Percentiles rank a stretch among this genome's conserved stretches.
phyloP scores from a whole-genome alignment of 2,797 vertebrate genomes.

The Poeciliopsis gracilis region DNA sequence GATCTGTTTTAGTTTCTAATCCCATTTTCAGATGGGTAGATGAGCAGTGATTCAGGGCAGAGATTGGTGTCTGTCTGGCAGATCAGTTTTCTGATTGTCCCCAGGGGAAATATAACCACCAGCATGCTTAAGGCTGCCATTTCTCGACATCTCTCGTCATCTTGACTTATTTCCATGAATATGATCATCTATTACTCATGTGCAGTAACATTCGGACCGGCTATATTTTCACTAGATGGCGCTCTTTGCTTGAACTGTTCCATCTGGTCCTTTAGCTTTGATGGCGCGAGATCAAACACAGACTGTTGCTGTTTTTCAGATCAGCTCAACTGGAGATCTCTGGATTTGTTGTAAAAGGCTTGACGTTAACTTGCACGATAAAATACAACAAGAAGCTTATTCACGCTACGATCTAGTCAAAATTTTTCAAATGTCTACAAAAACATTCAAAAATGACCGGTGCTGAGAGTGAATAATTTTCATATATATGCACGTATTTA shows the following conservation, averaged over 20 bases:
- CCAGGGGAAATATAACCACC: conserved; percentile 17
- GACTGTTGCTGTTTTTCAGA: conserved; percentile 36
- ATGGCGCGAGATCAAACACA: conserved; percentile 44
- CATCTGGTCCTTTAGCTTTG: conserved; percentile 18
- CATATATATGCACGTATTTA: not conserved
- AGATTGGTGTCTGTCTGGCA: not conserved
- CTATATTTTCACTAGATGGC: conserved; percentile 77
- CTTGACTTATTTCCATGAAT: conserved; percentile 10
- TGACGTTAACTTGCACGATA: not conserved
- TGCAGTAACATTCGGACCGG: conserved; percentile 17
- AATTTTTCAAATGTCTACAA: not conserved
- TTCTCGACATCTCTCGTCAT: conserved; percentile 8
- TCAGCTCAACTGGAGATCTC: conserved; percentile 31
- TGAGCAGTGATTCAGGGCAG: not conserved
- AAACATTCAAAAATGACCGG: not conserved
- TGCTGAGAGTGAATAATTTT: not conserved
- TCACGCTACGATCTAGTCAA: not conserved
- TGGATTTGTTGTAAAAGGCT: conserved; percentile 28
- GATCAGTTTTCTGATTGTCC: not conserved
- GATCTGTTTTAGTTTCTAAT: not conserved
- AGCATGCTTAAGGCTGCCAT: not conserved
- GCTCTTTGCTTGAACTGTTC: conserved; percentile 55
- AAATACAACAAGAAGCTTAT: not conserved
- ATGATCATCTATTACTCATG: not conserved
- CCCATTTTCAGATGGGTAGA: not conserved